A percentile compares a stretch with the other conserved stretches of the same genome.
Conservation (phyloP, 2,888 invertebrate species). For the Ischnura elegans region DNA sequence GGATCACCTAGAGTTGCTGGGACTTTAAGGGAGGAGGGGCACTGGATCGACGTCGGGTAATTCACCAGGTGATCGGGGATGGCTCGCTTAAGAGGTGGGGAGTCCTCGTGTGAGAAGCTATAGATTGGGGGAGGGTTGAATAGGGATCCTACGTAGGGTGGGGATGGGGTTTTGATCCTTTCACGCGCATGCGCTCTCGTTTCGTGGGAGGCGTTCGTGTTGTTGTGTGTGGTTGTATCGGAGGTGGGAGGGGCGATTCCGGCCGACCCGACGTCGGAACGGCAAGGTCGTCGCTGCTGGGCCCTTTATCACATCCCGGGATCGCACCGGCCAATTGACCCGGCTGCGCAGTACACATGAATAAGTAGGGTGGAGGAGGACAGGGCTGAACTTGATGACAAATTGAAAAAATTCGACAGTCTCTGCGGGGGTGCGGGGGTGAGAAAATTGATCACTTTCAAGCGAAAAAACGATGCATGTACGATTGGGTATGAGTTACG, state of each 20-base stretch:
- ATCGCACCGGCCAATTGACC: constrained; percentile 17
- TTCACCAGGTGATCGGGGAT: background rate
- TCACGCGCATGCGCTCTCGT: background rate
- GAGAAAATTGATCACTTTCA: no score
- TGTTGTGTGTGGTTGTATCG: background rate
- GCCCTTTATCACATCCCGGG: background rate
- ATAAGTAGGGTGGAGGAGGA: no score
- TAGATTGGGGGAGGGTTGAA: no score
- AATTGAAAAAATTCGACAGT: no score
- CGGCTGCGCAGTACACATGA: background rate
- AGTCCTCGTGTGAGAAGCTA: no score
- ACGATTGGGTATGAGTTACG: no score
- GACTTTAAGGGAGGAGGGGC: background rate
- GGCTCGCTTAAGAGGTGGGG: background rate
- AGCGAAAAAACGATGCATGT: no score
- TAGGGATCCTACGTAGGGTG: no score
- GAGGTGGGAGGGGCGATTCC: background rate
- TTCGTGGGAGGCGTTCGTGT: background rate
- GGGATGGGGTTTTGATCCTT: background rate
- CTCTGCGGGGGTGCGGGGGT: no score
- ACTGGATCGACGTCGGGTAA: background rate
- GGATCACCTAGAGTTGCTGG: no score
- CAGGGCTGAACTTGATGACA: no score
- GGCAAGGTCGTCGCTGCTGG: constrained; percentile 36
- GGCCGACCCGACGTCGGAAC: background rate